Base-by-base conservation (phyloP, 2,113 vertebrate genomes). In the Aspidoscelis tigris region DNA sequence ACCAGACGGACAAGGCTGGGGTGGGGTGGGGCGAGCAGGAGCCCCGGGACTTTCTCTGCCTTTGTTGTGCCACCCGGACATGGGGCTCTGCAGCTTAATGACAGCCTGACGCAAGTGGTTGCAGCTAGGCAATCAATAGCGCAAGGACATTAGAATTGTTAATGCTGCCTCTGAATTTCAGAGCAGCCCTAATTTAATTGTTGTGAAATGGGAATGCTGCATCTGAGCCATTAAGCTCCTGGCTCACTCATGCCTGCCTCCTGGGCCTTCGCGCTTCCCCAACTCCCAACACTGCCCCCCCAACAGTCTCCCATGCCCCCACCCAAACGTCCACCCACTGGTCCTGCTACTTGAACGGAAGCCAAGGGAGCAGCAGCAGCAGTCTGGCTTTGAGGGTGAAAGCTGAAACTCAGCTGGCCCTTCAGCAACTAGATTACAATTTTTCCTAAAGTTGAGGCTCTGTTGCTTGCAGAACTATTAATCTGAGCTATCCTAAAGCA, bases 81-180 rank as follows among this genome's bases (percentile, higher is more conserved):
- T 1, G 58, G 83, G 89, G 86, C 84, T 91, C 91, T 91, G 92
- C 86, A 92, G 90, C 92, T 93, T 93, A 93, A 91, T 93, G 93
- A 90, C 87, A 90, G 91, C 73, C 88, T 86, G 76, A 82, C 91
- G 84, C 88, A 90, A 93, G 92, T 76, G 92, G 89, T 88, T 85
- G 85, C 70, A 91, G 90, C 88, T 81, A 92, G 90, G 87, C 90
- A 87, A 93, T 94, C 93, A 88, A 93, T 93, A 92, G 88, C 90
- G 91, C 90, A 88, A 89, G 84, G 88, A 26, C 88, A 93, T 91
- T 93, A 90, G 93, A 93, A 93, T 91, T 93, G 92, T 93, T 93
- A 90, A 94, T 93, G 85, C 89, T 81, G 93, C 92, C 93, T 93
- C 90, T 92, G 93, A 91, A 93, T 93, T 91, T 93, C 91, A 93